phyloP scores from a whole-genome alignment of 2,888 invertebrate species.

The Drosophila mulleri region DNA sequence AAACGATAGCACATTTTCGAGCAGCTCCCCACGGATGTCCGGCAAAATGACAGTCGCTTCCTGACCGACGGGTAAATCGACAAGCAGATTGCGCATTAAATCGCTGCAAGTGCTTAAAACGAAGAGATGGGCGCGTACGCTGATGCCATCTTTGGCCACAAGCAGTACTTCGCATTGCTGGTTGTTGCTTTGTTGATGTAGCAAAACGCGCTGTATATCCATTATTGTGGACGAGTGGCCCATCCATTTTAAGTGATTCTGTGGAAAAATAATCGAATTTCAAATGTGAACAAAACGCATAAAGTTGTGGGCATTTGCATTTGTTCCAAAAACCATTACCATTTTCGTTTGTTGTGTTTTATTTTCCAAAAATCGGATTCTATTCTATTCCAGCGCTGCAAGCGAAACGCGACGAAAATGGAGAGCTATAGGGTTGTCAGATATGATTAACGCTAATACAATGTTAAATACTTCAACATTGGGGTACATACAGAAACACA shows the following conservation, averaged over 20 bases:
- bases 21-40: slow-evolving; percentile 81
- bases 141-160: slow-evolving; percentile 79
- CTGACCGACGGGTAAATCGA: slow-evolving; percentile 79
- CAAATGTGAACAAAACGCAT: slow-evolving; percentile 21
- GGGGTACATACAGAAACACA: neutral
- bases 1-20: slow-evolving; percentile 83
- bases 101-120: slow-evolving; percentile 84
- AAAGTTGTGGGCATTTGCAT: slow-evolving; percentile 11
- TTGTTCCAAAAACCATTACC: slow-evolving; percentile 63
- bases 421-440: slow-evolving; percentile 46
- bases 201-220: slow-evolving; percentile 82
- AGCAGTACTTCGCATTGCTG: slow-evolving; percentile 83
- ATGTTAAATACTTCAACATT: neutral
- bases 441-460: neutral
- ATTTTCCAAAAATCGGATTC: slow-evolving; percentile 67
- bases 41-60: slow-evolving; percentile 84
- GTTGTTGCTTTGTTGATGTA: slow-evolving; percentile 69
- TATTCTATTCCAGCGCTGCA: slow-evolving; percentile 65
- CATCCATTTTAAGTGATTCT: slow-evolving; percentile 85
- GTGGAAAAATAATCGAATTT: slow-evolving; percentile 3
- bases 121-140: slow-evolving; percentile 83
- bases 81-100: slow-evolving; percentile 80
- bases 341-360: slow-evolving; percentile 77
- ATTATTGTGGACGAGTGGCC: slow-evolving; percentile 84
- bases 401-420: slow-evolving; percentile 67